phyloP scores from a whole-genome alignment of 2,888 invertebrate genomes.

The Eumerus sabulonum region DNA sequence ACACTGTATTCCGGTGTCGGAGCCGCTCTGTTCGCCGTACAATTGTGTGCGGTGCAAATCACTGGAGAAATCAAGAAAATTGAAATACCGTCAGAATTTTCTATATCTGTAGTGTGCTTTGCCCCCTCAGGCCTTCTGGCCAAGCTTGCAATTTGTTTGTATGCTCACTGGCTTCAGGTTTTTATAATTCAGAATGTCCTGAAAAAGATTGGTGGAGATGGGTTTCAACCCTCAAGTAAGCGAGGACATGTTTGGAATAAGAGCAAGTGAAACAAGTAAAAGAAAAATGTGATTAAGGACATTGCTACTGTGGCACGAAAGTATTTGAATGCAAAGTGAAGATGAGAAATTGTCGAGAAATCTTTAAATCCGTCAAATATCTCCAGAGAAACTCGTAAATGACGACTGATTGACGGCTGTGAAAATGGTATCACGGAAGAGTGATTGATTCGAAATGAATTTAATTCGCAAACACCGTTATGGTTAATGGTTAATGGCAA shows the following conservation, averaged over 20 bases:
- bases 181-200: conserved; percentile 48
- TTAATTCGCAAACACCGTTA: neutral
- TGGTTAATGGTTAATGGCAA: neutral
- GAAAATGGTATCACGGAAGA: conserved; percentile 6
- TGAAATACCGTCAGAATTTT: conserved; percentile 54
- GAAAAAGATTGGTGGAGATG: conserved; percentile 36
- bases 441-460: conserved; percentile 47
- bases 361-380: conserved; percentile 14
- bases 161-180: conserved; percentile 5
- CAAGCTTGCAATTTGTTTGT: neutral
- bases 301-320: neutral
- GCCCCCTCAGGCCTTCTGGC: neutral
- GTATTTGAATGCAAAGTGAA: conserved; percentile 27
- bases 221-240: conserved; percentile 29
- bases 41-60: conserved; percentile 49
- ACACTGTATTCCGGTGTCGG: conserved; percentile 28
- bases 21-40: conserved; percentile 10
- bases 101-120: conserved; percentile 22
- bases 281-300: conserved; percentile 34
- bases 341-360: conserved; percentile 3
- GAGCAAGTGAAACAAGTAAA: conserved; percentile 7
- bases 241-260: conserved; percentile 43
- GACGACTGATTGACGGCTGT: conserved; percentile 36
- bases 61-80: conserved; percentile 61
- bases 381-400: conserved; percentile 20